A percentile compares a stretch with the other conserved stretches of the same genome.
phyloP scores from a whole-genome alignment of 2,888 invertebrate species.

The Megalurothrips usitatus region DNA sequence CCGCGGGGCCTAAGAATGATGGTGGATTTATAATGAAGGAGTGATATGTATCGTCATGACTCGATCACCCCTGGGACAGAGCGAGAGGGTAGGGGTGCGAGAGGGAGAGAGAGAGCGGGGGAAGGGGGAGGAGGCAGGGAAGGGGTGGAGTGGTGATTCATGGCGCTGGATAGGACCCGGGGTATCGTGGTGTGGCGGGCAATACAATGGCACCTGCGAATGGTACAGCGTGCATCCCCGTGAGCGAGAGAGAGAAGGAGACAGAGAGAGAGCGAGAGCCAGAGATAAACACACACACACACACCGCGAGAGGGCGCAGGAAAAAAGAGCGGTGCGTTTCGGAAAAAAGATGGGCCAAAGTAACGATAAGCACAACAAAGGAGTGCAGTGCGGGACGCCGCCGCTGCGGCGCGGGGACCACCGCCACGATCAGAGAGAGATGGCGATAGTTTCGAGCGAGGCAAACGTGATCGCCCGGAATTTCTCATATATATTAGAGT shows the following conservation, averaged over 20 bases:
- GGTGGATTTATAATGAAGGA: slow-evolving; percentile 22
- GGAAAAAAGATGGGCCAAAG: no score
- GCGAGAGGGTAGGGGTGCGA: no score
- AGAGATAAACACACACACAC: neutral
- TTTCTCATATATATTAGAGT: no score
- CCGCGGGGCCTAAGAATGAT: neutral
- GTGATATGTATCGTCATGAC: slow-evolving; percentile 12
- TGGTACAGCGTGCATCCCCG: neutral
- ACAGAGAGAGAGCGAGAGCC: neutral
- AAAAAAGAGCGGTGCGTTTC: neutral
- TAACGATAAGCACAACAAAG: no score
- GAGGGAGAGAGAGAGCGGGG: neutral
- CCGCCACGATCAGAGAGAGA: no score
- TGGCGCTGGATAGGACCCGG: neutral
- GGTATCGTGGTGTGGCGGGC: neutral
- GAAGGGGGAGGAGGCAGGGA: neutral
- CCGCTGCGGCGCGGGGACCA: no score
- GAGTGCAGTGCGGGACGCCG: no score
- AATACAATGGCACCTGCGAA: slow-evolving; percentile 24
- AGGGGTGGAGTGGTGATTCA: neutral
- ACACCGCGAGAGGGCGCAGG: neutral
- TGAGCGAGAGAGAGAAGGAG: no score
- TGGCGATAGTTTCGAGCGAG: no score
- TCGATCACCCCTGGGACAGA: neutral
- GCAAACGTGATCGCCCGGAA: no score